Evolutionary conservation across 2,113 vertebrate genomes (phyloP).

Genomic region (Eptatretus burgeri): DNA sequence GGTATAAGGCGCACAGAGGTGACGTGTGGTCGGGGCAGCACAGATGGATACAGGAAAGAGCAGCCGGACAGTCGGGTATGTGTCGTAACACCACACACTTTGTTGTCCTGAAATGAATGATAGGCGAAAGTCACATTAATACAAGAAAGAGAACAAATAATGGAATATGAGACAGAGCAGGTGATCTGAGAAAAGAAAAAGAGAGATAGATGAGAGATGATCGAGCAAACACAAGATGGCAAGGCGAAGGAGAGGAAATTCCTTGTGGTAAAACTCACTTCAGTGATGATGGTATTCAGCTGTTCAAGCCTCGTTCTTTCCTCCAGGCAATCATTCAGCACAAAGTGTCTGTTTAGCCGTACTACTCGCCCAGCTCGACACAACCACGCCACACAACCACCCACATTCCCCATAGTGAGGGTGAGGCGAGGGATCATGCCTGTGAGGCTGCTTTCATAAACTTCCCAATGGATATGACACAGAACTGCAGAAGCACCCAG

Average conservation of each 20-base stretch:
- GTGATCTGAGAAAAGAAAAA: too few relatives aligned
- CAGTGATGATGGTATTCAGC: conserved; percentile 77
- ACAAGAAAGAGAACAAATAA: too few relatives aligned
- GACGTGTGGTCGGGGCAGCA: conserved; percentile 60
- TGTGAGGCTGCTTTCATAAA: conserved; percentile 27
- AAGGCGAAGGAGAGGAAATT: too few relatives aligned
- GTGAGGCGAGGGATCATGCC: conserved; percentile 20
- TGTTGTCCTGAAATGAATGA: conserved; percentile 44
- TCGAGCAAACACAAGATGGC: too few relatives aligned
- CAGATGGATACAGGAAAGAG: conserved; percentile 63
- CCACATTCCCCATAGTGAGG: conserved; percentile 64
- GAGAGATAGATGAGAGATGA: too few relatives aligned
- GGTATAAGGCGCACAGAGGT: conserved; percentile 38
- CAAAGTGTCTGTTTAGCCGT: conserved; percentile 51
- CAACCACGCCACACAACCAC: conserved; percentile 54
- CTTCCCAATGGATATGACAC: conserved; percentile 51
- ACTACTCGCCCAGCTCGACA: conserved; percentile 46
- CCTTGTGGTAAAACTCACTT: conserved; percentile 20
- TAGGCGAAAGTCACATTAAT: conserved; percentile 10
- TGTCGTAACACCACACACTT: conserved; percentile 87
- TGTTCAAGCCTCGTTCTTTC: conserved; percentile 55
- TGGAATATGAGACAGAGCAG: too few relatives aligned
- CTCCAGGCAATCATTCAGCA: conserved; percentile 43
- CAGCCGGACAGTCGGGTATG: conserved; percentile 75
- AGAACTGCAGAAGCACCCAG: conserved; percentile 65